Base-by-base conservation (phyloP, 2,888 invertebrate genomes). In the Lycaena phlaeas region DNA sequence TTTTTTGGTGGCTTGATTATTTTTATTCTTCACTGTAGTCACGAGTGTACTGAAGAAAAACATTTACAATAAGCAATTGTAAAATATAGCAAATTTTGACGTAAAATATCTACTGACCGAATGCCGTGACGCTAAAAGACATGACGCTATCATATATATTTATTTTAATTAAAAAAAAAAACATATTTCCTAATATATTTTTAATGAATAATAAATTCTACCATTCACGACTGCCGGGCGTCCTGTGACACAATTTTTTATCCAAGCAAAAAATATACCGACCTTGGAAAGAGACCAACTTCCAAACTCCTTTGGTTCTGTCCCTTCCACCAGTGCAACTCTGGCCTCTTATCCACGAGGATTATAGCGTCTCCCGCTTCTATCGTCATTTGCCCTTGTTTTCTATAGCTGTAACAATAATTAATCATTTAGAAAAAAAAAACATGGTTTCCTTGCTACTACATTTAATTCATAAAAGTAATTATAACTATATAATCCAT, bases 321-420 rank as follows among this genome's bases (percentile, higher is more conserved):
- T 1, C 98, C 98, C 70, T 94, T 95, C 94, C 98, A 97, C 90
- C 95, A 94, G 61, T 94, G 95, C 47, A 94, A 85, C 53, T 98
- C 97, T 0, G 95, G 88, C 38, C 92, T 85, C 18, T 95, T 95
- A 64, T 97, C 96, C 50, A 97, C 92, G 29, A 98, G 89, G 6
- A 93, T 92, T 42, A 98, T 92, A 4, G 89, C 87, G 64, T 98
- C 97, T 0, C 94, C 94, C 2, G 89, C 87, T 44, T 93, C 91
- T 38, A 97, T 87, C 9, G 86, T 82, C 76, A 97, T 87, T 59
- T 93, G 93, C 22, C 90, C 93, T 18, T 89, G 77, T 45, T 71
- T 68, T 38, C 68, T 69, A 54, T 81, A 82, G 46, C 84, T 84
- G 61, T 43, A 37, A 50, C 38, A 46, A 42, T 2, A 39, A 9